These are phyloP conservation scores for Spodoptera littoralis DNA, from an alignment of 2,888 invertebrate genomes.

Conservation along the genomic window DNA sequence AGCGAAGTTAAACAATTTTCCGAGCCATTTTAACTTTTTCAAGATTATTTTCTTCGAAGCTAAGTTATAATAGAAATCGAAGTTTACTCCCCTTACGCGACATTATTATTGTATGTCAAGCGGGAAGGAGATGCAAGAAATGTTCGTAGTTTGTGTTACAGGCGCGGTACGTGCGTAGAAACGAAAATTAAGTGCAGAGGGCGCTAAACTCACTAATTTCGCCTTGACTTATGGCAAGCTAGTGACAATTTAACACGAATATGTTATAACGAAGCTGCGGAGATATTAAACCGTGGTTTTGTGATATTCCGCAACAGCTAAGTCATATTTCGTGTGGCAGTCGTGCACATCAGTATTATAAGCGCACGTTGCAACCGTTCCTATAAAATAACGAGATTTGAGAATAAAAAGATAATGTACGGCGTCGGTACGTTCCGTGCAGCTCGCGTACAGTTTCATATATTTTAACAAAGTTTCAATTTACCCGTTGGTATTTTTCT, in stretches of 20 bases:
- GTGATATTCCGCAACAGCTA: slow-evolving; percentile 58
- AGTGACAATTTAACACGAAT: slow-evolving; percentile 74
- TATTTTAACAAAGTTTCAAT: slow-evolving; percentile 53
- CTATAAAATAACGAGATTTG: slow-evolving; percentile 52
- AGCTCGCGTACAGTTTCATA: slow-evolving; percentile 38
- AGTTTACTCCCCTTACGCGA: slow-evolving; percentile 28
- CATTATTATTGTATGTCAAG: slow-evolving; percentile 43
- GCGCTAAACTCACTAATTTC: slow-evolving; percentile 73
- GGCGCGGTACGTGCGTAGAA: slow-evolving; percentile 62
- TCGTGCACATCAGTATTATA: slow-evolving; percentile 51
- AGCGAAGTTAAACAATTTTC: slow-evolving; percentile 39
- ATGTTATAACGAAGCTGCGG: slow-evolving; percentile 72
- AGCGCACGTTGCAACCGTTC: slow-evolving; percentile 42
- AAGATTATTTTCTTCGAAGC: slow-evolving; percentile 38
- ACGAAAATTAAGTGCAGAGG: slow-evolving; percentile 73
- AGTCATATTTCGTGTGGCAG: slow-evolving; percentile 74
- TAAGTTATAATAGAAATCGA: slow-evolving; percentile 47
- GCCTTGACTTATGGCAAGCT: slow-evolving; percentile 70
- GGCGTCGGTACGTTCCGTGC: slow-evolving; percentile 25
- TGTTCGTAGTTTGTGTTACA: slow-evolving; percentile 40
- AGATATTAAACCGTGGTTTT: slow-evolving; percentile 75
- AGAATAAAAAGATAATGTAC: slow-evolving; percentile 49
- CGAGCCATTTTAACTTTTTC: slow-evolving; percentile 44
- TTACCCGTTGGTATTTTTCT: slow-evolving; percentile 47
- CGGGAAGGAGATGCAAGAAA: slow-evolving; percentile 41